Evolutionary conservation across 1,140 invertebrate species (phyloP), one percentile per base, ranked within the genome.

Genomic region (Druon quercuslanigerum): DNA sequence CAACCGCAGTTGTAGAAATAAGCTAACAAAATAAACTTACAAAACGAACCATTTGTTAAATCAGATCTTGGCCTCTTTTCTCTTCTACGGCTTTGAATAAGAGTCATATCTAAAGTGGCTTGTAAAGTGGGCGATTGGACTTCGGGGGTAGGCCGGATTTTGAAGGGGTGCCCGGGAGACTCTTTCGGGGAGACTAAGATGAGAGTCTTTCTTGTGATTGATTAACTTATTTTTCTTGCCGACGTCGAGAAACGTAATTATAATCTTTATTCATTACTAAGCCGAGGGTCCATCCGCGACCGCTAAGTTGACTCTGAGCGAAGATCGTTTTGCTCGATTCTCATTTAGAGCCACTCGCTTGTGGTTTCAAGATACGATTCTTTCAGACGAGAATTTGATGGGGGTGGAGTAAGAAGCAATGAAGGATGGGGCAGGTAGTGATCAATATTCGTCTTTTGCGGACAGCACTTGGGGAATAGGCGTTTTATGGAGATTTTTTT

Each of bases 251-350:
- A 91, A 89, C 86, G 90, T 90, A 92, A 92, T 92, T 92, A 92
- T 91, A 92, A 91, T 91, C 90, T 91, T 92, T 90, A 91, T 92
- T 91, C 91, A 91, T 91, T 92, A 91, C 82, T 77, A 72, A 78
- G 75, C 75, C 50, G 76, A 75, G 82, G 82, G 85, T 84, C 77
- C 60, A 77, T 78, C 73, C 57, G 57, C 57, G 57, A 25, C 57
- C 57, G 25, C 25, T 74, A 82, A 81, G 77, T 79, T 81, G 80
- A 82, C 82, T 74, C 76, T 70, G 50, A 75, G 79, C 80, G 76
- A 76, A 85, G 82, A 82, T 86, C 78, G 77, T 79, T 84, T 71
- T 74, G 79, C 88, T 87, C 88, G 88, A 89, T 91, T 90, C 82
- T 82, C 86, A 90, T 89, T 91, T 87, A 84, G 81, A 86, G 83